A percentile compares a stretch with the other conserved stretches of the same genome.
phyloP scores from a whole-genome alignment of 2,888 invertebrate genomes.

The Volucella inflata region DNA sequence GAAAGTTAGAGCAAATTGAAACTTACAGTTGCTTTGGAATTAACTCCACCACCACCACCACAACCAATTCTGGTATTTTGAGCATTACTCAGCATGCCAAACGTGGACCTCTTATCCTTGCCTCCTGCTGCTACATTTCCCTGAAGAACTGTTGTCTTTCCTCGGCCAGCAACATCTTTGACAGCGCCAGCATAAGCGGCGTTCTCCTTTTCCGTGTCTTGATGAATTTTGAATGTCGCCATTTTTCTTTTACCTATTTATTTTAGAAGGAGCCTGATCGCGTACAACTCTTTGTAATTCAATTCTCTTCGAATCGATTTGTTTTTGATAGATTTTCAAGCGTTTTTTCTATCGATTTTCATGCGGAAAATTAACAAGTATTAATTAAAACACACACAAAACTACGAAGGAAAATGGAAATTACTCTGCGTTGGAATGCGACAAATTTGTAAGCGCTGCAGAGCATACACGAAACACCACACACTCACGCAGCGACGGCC shows the following conservation, averaged over 20 bases:
- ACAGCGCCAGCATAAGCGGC: slow-evolving; percentile 75
- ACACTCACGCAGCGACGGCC: slow-evolving; percentile 7
- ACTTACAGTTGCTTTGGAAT: slow-evolving; percentile 76
- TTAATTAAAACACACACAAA: slow-evolving; percentile 13
- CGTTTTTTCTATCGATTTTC: slow-evolving; percentile 28
- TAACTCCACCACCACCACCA: slow-evolving; percentile 59
- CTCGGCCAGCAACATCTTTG: slow-evolving; percentile 65
- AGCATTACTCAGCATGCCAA: slow-evolving; percentile 72
- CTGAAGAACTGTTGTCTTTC: slow-evolving; percentile 66
- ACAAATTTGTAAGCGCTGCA: slow-evolving; percentile 46
- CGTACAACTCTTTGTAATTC: no score
- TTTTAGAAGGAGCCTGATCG: not conserved
- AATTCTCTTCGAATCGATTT: no score
- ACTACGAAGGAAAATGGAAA: not conserved
- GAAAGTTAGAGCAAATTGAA: slow-evolving; percentile 31
- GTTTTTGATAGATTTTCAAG: slow-evolving; percentile 25
- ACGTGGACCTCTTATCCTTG: slow-evolving; percentile 75
- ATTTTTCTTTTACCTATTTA: slow-evolving; percentile 82
- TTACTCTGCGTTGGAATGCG: slow-evolving; percentile 56
- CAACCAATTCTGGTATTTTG: slow-evolving; percentile 66
- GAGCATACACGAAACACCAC: slow-evolving; percentile 27
- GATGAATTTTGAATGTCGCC: slow-evolving; percentile 90
- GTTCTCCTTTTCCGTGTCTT: slow-evolving; percentile 90
- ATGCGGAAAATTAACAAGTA: slow-evolving; percentile 43
- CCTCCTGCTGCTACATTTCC: slow-evolving; percentile 44